Evolutionary conservation across 2,888 invertebrate genomes (phyloP).

Genomic region (Calliopum simillimum): DNA sequence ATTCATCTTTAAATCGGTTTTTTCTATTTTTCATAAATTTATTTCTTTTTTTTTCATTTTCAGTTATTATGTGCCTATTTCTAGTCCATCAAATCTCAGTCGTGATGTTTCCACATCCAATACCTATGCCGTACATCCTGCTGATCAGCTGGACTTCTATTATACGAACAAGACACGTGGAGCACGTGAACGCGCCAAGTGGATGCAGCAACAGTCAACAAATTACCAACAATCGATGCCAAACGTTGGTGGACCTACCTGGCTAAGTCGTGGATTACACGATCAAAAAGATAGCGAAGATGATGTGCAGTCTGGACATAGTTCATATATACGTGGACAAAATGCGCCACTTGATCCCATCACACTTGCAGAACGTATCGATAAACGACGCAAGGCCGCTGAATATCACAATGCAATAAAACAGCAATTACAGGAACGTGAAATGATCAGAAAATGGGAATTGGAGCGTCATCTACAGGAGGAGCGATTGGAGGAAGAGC

Average conservation of each 20-base stretch:
- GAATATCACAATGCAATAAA: constrained; percentile 89
- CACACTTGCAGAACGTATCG: constrained; percentile 83
- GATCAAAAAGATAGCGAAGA: constrained; percentile 69
- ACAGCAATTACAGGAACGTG: constrained; percentile 86
- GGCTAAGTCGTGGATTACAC: constrained; percentile 70
- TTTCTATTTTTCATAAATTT: too few relatives aligned
- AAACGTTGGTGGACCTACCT: constrained; percentile 66
- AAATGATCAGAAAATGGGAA: constrained; percentile 80
- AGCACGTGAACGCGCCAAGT: constrained; percentile 77
- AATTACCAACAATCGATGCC: constrained; percentile 36
- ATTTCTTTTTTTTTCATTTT: constrained; percentile 31
- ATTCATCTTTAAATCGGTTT: background rate
- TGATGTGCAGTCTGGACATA: constrained; percentile 63
- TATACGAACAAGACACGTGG: constrained; percentile 64
- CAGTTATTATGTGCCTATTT: constrained; percentile 57
- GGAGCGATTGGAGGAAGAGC: constrained; percentile 84
- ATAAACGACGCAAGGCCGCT: constrained; percentile 83
- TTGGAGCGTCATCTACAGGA: constrained; percentile 79
- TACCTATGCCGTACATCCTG: constrained; percentile 62
- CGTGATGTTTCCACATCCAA: constrained; percentile 66
- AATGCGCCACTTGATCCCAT: constrained; percentile 85
- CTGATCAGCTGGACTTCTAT: constrained; percentile 61
- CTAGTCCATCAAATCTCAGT: constrained; percentile 52
- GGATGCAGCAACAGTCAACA: constrained; percentile 63
- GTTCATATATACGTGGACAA: constrained; percentile 84